Conservation (phyloP, 2,888 invertebrate genomes). For the Amphipyra berbera region DNA sequence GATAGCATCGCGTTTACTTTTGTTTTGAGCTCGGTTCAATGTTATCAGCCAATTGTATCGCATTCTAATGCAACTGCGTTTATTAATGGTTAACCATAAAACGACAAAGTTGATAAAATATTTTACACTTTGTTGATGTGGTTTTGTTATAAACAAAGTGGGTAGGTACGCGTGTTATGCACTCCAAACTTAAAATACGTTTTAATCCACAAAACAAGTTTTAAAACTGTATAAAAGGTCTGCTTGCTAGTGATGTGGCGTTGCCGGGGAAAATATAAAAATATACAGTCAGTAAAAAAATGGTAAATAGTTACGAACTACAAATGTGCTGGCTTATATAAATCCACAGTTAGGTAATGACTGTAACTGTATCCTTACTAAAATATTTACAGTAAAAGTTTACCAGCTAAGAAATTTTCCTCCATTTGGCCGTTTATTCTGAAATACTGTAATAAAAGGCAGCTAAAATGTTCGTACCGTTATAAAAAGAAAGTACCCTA, state of each 20-base stretch:
- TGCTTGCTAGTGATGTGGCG: slow-evolving; percentile 10
- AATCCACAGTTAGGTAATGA: slow-evolving; percentile 55
- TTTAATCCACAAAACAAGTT: background rate
- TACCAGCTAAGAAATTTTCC: slow-evolving; percentile 61
- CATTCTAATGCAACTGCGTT: slow-evolving; percentile 52
- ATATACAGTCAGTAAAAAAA: slow-evolving; percentile 28
- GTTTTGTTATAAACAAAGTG: slow-evolving; percentile 13
- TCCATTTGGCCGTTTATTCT: slow-evolving; percentile 62
- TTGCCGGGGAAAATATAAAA: slow-evolving; percentile 10
- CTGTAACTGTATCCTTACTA: slow-evolving; percentile 56
- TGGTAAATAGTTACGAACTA: slow-evolving; percentile 49
- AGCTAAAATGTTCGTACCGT: slow-evolving; percentile 72
- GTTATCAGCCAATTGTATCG: slow-evolving; percentile 56
- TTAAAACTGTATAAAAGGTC: background rate
- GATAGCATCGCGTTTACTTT: slow-evolving; percentile 54
- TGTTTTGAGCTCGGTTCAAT: slow-evolving; percentile 43
- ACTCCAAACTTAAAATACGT: too few relatives aligned
- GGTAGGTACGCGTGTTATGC: too few relatives aligned
- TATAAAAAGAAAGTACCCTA: slow-evolving; percentile 73
- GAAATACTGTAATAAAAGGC: slow-evolving; percentile 69
- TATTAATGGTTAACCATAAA: slow-evolving; percentile 41
- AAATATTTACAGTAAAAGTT: slow-evolving; percentile 63
- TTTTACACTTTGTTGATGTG: slow-evolving; percentile 27
- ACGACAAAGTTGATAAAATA: slow-evolving; percentile 31
- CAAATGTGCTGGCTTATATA: slow-evolving; percentile 47